A percentile compares a stretch with the other conserved stretches of the same genome.
These are phyloP conservation scores for Erebia palarica DNA, from an alignment of 2,888 invertebrate species.

Conservation along the genomic window DNA sequence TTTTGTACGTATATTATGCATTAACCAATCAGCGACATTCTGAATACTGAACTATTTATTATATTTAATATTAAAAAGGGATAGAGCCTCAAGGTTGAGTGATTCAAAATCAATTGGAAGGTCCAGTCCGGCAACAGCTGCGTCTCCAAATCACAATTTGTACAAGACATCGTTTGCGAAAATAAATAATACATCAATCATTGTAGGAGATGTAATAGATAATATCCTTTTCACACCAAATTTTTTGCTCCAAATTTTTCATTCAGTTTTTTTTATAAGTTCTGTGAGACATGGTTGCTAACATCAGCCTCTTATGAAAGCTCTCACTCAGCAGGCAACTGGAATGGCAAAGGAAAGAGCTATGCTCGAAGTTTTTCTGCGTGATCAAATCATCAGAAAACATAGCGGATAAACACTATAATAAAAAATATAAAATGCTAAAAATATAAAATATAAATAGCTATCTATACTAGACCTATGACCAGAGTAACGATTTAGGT, in stretches of 20 bases:
- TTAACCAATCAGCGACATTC: neutral
- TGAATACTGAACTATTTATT: neutral
- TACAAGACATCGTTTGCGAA: neutral
- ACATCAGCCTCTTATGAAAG: too few relatives aligned
- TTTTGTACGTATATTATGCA: neutral
- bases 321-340: too few relatives aligned
- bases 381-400: too few relatives aligned
- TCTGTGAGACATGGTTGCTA: too few relatives aligned
- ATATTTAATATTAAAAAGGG: neutral
- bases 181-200: conserved; percentile 1
- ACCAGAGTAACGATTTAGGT: too few relatives aligned
- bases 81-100: neutral
- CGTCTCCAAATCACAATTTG: neutral
- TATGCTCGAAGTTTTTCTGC: too few relatives aligned
- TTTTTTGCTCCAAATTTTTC: neutral
- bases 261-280: neutral
- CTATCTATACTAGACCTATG: too few relatives aligned
- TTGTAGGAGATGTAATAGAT: neutral
- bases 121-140: conserved; percentile 3
- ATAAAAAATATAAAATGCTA: too few relatives aligned
- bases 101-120: conserved; percentile 3
- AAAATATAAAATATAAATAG: too few relatives aligned
- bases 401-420: too few relatives aligned
- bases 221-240: neutral
- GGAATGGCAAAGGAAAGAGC: too few relatives aligned